Base-by-base conservation (phyloP, 2,797 vertebrate species). In the Falco peregrinus region DNA sequence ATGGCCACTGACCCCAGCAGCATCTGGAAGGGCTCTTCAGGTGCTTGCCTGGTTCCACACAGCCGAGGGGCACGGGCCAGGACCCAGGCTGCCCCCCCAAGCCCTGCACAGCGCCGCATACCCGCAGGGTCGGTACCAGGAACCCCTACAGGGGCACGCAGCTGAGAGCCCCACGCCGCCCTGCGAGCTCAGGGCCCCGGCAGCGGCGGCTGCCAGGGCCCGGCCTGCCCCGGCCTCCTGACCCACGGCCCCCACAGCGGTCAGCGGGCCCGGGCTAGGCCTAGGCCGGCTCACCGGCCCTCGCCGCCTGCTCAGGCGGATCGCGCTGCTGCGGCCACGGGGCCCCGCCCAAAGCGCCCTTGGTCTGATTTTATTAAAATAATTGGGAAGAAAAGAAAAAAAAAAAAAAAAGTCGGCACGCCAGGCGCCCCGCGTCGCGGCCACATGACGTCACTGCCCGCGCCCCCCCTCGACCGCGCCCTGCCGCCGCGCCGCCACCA, bases 361-460 rank as follows among this genome's bases (percentile, higher is more conserved):
- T 8, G 5, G 19, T 7, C 6, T 5, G 2, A 21, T 8, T 57
- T 25, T 5, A 47, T 64, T 39, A 11, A 63, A 54, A 24, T 3
- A 16, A 20, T 22, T n/a, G 8, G 37, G 37, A 37, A 37, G 37
- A 37, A 37, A 37, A 37, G 37, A 37, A 37, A 37, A 37, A 37
- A 37, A 37, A 18, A 4, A 65, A 57, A 25, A 45, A 33, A 37
- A 37, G 1, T 21, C 9, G 31, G 26, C 47, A 9, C 6, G 1
- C 2, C 0, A 13, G 1, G 3, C 0, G 8, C 6, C 21, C 11
- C 7, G 0, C 21, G 84, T 29, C 93, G 88, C 74, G 2, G 8
- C 0, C 0, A 6, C 13, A 67, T 87, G 25, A 50, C 67, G 35
- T 45, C 37, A n/a, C 3, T 4, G 1, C 0, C 5, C 0, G 5